Base-by-base conservation (phyloP, 2,797 vertebrate genomes). In the Pangasius sanitwongsei region DNA sequence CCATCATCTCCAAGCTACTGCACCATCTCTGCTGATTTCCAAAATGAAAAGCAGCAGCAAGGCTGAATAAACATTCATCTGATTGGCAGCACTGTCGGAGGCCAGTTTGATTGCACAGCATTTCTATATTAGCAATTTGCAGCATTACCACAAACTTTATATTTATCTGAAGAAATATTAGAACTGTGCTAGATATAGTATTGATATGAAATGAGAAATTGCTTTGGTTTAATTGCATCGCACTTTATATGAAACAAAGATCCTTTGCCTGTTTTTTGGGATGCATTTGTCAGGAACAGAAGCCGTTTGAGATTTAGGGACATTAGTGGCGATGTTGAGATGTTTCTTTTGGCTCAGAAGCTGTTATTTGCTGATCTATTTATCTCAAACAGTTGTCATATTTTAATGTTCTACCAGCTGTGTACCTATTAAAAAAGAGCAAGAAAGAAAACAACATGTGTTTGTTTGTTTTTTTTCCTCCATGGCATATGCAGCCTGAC, bases 71-170 rank as follows among this genome's bases (percentile, higher is more conserved):
- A 95, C 94, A 94, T 93, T 93, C 93, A 91, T 90, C 94, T 96
- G 96, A 96, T 96, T 97, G 96, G 95, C 96, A 95, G 93, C 95
- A 94, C 94, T 95, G 95, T 95, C 93, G 93, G 93, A 92, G 94
- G 94, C 94, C 93, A 89, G 91, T 95, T 94, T 97, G 95, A 97
- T 96, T 96, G 95, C 95, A 84, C 93, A 92, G 86, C 93, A 94
- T 94, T 91, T 92, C 84, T 69, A 90, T 89, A 88, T 89, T 86
- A 88, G 83, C 85, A 88, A 74, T 86, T 86, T 87, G 80, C 87
- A 90, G 65, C 80, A 87, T 89, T 89, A 87, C 89, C 84, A 82
- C 83, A 72, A 87, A 88, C 69, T 77, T 74, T 86, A 78, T 92
- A 91, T 85, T 83, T 88, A 69, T 88, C 84, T 90, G 81, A 88